Evolutionary conservation across 2,797 vertebrate genomes (phyloP).

Genomic region (Sebastes paucispinis): DNA sequence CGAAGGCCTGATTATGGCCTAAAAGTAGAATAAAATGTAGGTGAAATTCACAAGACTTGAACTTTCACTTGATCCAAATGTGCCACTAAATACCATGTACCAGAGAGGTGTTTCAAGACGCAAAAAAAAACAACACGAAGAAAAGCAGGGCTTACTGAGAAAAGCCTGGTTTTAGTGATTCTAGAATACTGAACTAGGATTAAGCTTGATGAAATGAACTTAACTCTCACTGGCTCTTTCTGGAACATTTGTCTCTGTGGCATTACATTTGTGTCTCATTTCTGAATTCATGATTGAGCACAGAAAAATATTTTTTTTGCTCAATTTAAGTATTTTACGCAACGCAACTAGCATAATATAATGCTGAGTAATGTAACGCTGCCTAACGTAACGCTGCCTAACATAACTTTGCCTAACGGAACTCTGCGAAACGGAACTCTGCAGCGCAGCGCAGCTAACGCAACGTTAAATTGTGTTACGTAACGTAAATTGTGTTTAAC

Average conservation of each 20-base stretch:
- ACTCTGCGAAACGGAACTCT: no score
- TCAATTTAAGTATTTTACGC: no score
- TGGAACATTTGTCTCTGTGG: background rate
- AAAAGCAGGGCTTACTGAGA: background rate
- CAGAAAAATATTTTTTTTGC: background rate
- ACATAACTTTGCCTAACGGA: rapidly evolving
- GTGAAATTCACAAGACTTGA: background rate
- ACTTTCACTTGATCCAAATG: constrained; percentile 3
- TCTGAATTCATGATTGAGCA: background rate
- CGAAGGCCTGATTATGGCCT: background rate
- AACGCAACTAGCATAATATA: no score
- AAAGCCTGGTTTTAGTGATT: background rate
- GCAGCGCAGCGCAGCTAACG: no score
- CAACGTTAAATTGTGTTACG: no score
- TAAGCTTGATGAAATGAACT: background rate
- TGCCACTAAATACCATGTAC: background rate
- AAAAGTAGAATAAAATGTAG: constrained; percentile 1
- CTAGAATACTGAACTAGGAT: background rate
- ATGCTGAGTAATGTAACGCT: no score
- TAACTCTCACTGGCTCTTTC: background rate
- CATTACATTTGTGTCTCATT: background rate
- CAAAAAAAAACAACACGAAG: no score
- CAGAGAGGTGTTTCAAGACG: constrained; percentile 2
- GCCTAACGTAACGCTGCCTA: no score
- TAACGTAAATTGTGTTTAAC: no score